Evolutionary conservation across 2,113 vertebrate genomes (phyloP).

Genomic region (Tor tambroides): DNA sequence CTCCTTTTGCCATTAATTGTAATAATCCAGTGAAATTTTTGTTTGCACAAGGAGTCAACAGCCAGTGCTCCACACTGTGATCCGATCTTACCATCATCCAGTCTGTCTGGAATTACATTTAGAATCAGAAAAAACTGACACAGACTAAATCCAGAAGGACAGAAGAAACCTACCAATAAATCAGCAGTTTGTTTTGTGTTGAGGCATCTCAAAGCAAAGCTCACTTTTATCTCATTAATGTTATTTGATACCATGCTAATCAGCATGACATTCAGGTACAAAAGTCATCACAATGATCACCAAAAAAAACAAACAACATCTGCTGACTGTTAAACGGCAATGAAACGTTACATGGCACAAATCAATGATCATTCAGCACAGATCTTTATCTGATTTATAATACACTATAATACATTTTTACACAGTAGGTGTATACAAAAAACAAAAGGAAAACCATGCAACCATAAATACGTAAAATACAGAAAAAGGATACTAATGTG

Average conservation of each 20-base stretch:
- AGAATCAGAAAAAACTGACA: too few species aligned
- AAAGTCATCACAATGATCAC: neutral
- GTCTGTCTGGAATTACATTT: too few species aligned
- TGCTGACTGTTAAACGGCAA: neutral
- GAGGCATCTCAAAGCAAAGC: neutral
- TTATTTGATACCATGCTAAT: neutral
- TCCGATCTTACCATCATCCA: too few species aligned
- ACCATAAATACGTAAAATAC: slow-evolving; percentile 29
- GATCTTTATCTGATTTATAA: slow-evolving; percentile 27
- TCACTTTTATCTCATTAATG: neutral
- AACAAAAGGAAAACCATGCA: slow-evolving; percentile 7
- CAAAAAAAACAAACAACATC: neutral
- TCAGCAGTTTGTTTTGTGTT: neutral
- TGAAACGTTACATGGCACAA: neutral
- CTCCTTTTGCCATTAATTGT: too few species aligned
- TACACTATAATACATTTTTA: slow-evolving; percentile 44
- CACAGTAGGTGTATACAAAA: slow-evolving; percentile 9
- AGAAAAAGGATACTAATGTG: neutral
- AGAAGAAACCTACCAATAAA: neutral
- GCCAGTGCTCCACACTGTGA: too few species aligned
- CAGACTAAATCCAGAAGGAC: too few species aligned
- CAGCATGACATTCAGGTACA: neutral
- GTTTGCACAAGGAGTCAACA: too few species aligned
- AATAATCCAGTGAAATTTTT: too few species aligned
- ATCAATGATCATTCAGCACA: neutral